These are phyloP conservation scores for Xyliphius kryptos DNA, from an alignment of 2,113 vertebrate genomes.

Conservation along the genomic window DNA sequence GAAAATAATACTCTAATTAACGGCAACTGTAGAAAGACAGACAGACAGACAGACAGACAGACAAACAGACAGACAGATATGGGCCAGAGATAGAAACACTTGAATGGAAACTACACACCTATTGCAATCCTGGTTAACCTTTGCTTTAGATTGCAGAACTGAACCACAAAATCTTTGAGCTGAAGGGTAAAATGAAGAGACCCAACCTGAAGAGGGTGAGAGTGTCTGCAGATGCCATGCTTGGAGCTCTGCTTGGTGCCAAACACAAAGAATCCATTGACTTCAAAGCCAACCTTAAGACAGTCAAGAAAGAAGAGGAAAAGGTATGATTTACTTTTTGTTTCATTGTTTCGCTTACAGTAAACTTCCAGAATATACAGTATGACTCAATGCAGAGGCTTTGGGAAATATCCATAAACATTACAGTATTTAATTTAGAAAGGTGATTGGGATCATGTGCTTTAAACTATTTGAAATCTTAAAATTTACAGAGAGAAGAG, in stretches of 20 bases:
- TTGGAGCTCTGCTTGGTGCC: conserved; percentile 55
- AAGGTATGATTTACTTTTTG: conserved; percentile 49
- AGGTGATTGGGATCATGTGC: not conserved
- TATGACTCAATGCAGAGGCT: too few relatives aligned
- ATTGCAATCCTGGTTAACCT: too few relatives aligned
- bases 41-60: too few relatives aligned
- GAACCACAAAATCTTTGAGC: conserved; percentile 65
- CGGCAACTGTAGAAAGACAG: too few relatives aligned
- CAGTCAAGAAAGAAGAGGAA: conserved; percentile 72
- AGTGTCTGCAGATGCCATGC: conserved; percentile 63
- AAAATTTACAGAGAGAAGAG: conserved; percentile 52
- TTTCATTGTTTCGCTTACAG: too few relatives aligned
- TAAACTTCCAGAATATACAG: too few relatives aligned
- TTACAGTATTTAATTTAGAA: not conserved
- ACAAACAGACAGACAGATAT: too few relatives aligned
- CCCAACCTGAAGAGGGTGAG: conserved; percentile 66
- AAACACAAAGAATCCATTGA: conserved; percentile 61
- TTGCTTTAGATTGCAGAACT: conserved; percentile 57
- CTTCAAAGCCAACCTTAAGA: conserved; percentile 69
- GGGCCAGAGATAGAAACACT: too few relatives aligned
- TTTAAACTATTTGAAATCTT: too few relatives aligned
- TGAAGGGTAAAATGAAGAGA: conserved; percentile 75
- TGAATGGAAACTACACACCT: too few relatives aligned
- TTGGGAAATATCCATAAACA: too few relatives aligned
- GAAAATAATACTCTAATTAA: too few relatives aligned